phyloP scores from a whole-genome alignment of 2,113 vertebrate genomes.

The Empidonax traillii region DNA sequence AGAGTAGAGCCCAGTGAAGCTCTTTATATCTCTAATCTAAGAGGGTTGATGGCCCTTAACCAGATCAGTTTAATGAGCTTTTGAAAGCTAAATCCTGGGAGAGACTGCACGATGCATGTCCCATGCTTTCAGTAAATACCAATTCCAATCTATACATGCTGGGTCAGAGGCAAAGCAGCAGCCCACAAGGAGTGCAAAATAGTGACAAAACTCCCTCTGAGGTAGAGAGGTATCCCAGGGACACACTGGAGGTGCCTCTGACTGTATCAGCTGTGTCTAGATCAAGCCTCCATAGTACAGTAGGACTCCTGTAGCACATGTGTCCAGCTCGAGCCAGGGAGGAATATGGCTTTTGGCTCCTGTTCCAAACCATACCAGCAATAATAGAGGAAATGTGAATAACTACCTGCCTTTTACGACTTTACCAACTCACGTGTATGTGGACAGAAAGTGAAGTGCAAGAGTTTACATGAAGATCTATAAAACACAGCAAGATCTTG shows the following conservation, averaged over 20 bases:
- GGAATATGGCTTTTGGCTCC: background rate
- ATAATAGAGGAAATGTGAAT: background rate
- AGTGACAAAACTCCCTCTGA: background rate
- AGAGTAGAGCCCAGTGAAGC: background rate
- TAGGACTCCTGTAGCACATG: background rate
- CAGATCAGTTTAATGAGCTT: slow-evolving; percentile 59
- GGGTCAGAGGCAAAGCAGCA: background rate
- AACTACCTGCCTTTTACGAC: background rate
- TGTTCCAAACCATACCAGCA: background rate
- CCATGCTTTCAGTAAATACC: background rate
- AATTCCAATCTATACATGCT: background rate
- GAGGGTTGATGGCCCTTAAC: slow-evolving; percentile 45
- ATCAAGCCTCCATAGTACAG: background rate
- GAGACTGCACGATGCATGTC: background rate
- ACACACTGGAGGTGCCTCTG: background rate
- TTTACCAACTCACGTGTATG: background rate
- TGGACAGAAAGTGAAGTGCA: background rate
- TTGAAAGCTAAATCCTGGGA: slow-evolving; percentile 35
- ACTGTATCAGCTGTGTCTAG: background rate
- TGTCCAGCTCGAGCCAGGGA: background rate
- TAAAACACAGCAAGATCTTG: background rate
- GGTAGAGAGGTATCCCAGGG: background rate
- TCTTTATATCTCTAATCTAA: slow-evolving; percentile 39
- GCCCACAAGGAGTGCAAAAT: background rate
- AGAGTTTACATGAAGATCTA: background rate